Base-by-base conservation (phyloP, 92 coral and sea anemone genomes). In the Isaurus tuberculatus region DNA sequence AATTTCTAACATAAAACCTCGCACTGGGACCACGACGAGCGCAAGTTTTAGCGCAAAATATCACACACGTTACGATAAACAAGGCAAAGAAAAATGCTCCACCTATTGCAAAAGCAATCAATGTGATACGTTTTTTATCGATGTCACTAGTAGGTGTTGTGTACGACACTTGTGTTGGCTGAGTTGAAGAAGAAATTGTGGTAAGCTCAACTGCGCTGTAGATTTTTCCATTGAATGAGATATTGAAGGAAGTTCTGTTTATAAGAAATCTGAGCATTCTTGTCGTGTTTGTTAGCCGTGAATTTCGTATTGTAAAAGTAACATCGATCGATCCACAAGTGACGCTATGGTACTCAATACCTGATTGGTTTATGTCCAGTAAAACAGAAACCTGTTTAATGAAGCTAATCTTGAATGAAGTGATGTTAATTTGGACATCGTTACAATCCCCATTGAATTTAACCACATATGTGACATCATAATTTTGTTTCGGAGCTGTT, bases 321-420 rank as follows among this genome's bases (percentile, higher is more conserved):
- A 93, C 95, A 22, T 72, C 63, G 15, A 87, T 74, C 11, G 95
- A 91, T 40, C 98, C 98, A 42, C 98, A 93, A 17, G 23, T 58
- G 72, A 91, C 86, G 42, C 81, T 77, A 60, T 63, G 48, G 10
- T 88, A 88, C 78, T 81, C 72, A 40, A 93, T 72, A 48, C 75
- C 85, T 31, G 88, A n/a, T 64, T 60, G 84, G 57, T 86, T 63
- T 20, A 73, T 29, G 43, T 29, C 67, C 5, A 89, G 57, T 13
- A 91, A 83, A 22, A 69, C 0, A 19, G 90, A 81, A 42, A 93
- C 19, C 8, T 89, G 67, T 14, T 63, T 32, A 22, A 51, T 61
- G 64, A 91, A 91, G 3, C 61, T 82, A 3, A 22, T 7, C 60
- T 80, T 71, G 51, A 93, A 89, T 19, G 84, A 61, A 1, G 89